phyloP scores from a whole-genome alignment of 2,113 vertebrate genomes.

The Saccopteryx leptura region DNA sequence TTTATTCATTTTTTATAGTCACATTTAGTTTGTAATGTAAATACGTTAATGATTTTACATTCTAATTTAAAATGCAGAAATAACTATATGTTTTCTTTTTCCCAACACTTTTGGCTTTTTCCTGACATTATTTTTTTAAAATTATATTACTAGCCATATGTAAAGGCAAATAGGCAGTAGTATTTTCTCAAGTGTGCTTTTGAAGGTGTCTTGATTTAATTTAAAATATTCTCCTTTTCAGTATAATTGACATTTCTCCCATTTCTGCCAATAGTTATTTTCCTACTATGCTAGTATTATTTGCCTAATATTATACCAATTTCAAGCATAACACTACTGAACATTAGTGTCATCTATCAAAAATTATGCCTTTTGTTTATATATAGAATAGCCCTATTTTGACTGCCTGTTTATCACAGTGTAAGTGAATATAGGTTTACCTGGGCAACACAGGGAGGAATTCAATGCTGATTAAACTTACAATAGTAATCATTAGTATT shows the following conservation, averaged over 20 bases:
- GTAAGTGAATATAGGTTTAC: conserved; percentile 60
- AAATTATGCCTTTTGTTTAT: conserved; percentile 45
- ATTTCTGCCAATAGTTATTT: conserved; percentile 67
- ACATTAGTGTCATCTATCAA: conserved; percentile 68
- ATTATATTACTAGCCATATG: background rate
- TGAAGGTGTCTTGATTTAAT: conserved; percentile 42
- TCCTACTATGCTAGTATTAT: conserved; percentile 51
- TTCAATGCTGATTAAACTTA: conserved; percentile 41
- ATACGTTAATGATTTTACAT: conserved; percentile 35
- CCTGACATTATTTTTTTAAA: background rate
- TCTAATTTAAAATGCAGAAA: conserved; percentile 50
- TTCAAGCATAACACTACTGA: conserved; percentile 32
- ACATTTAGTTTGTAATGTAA: conserved; percentile 50
- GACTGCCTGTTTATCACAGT: conserved; percentile 43
- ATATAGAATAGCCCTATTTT: conserved; percentile 42
- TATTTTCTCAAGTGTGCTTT: conserved; percentile 51
- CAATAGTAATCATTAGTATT: conserved; percentile 41
- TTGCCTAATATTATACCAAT: conserved; percentile 65
- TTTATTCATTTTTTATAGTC: conserved; percentile 46
- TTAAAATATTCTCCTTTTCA: conserved; percentile 44
- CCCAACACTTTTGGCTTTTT: background rate
- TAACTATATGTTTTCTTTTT: conserved; percentile 61
- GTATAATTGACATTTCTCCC: conserved; percentile 8
- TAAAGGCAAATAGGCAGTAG: conserved; percentile 38
- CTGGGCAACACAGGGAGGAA: background rate